Evolutionary conservation across 2,797 vertebrate species (phyloP).

Genomic region (Cheirogaleus major): DNA sequence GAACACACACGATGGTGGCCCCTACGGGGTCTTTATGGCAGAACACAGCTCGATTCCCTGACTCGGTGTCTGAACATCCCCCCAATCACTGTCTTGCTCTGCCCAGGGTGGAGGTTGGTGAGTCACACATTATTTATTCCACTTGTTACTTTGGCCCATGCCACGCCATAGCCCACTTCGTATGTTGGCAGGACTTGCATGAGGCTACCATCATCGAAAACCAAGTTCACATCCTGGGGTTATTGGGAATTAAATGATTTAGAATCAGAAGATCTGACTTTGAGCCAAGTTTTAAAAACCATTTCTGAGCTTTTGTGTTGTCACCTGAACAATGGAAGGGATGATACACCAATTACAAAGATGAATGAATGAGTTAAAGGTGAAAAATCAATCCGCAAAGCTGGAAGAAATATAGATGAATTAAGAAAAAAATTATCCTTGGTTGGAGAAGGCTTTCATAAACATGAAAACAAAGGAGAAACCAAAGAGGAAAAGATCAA

Average conservation of each 20-base stretch:
- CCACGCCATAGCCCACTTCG: neutral
- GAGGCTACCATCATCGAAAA: neutral
- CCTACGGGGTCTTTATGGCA: neutral
- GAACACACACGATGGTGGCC: neutral
- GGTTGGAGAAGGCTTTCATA: neutral
- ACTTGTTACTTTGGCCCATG: neutral
- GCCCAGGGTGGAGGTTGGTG: neutral
- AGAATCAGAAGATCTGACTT: neutral
- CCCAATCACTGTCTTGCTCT: neutral
- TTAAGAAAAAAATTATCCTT: neutral
- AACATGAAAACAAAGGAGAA: neutral
- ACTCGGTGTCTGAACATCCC: no score
- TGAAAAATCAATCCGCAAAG: conserved; percentile 4
- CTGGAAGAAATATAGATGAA: neutral
- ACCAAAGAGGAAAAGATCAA: neutral
- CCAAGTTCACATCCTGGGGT: neutral
- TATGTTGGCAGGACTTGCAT: neutral
- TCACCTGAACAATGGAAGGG: neutral
- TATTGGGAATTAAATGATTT: neutral
- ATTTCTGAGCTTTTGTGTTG: neutral
- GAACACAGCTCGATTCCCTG: neutral
- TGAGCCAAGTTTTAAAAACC: neutral
- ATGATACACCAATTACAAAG: neutral
- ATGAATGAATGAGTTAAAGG: neutral
- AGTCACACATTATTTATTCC: neutral